Conservation (phyloP, 1,140 invertebrate genomes). For the Drosophila bipectinata region DNA sequence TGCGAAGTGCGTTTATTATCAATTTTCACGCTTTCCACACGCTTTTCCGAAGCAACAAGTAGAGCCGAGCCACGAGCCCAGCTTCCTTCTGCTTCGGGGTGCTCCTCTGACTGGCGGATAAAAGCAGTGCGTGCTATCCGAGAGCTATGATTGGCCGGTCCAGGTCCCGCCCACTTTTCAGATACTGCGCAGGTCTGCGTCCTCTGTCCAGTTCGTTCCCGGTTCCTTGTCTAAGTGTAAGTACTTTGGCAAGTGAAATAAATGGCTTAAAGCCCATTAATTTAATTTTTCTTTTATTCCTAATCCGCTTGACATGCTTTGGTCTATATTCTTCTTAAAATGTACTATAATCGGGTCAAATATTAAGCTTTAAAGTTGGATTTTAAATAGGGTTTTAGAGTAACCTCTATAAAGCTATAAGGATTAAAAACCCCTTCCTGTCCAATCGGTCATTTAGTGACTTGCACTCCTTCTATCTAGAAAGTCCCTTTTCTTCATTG, state of each 20-base stretch:
- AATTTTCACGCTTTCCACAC: slow-evolving; percentile 59
- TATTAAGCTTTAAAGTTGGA: background rate
- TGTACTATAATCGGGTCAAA: slow-evolving; percentile 32
- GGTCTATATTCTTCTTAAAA: slow-evolving; percentile 32
- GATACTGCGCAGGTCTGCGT: slow-evolving; percentile 62
- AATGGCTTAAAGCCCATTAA: slow-evolving; percentile 50
- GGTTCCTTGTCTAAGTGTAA: slow-evolving; percentile 1
- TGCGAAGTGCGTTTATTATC: slow-evolving; percentile 71
- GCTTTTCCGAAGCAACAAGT: slow-evolving; percentile 63
- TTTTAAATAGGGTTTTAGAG: background rate
- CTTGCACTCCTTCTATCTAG: slow-evolving; percentile 40
- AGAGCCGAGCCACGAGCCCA: slow-evolving; percentile 30
- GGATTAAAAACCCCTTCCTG: background rate
- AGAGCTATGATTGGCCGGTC: slow-evolving; percentile 42
- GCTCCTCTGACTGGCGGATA: slow-evolving; percentile 68
- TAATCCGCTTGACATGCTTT: slow-evolving; percentile 11
- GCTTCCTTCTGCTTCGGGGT: slow-evolving; percentile 47
- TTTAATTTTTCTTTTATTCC: slow-evolving; percentile 53
- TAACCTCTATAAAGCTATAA: no score
- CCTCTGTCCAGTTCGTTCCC: slow-evolving; percentile 10
- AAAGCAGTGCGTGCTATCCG: slow-evolving; percentile 67
- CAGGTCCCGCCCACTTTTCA: slow-evolving; percentile 36
- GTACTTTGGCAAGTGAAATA: slow-evolving; percentile 34
- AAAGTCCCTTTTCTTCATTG: slow-evolving; percentile 40
- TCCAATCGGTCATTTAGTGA: slow-evolving; percentile 1